Evolutionary conservation across 2,113 vertebrate species (phyloP).

Genomic region (Cynopterus brachyotis): DNA sequence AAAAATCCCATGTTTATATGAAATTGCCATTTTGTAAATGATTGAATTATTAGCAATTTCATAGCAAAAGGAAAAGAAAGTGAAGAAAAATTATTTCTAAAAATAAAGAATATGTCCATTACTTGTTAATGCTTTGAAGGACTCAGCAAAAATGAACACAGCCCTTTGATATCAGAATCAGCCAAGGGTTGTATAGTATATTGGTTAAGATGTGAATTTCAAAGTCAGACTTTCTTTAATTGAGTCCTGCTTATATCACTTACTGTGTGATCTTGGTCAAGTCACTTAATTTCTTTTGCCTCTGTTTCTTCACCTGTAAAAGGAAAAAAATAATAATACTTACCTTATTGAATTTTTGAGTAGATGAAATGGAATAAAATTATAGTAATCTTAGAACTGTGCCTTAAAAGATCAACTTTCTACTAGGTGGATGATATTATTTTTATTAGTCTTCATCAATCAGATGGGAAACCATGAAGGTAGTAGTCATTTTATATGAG

Average conservation of each 20-base stretch:
- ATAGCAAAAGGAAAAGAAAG: background rate
- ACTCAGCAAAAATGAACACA: background rate
- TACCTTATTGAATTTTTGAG: background rate
- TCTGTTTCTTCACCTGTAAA: constrained; percentile 23
- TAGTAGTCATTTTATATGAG: background rate
- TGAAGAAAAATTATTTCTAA: background rate
- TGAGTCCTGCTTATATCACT: background rate
- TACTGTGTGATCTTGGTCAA: background rate
- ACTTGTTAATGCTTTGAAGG: background rate
- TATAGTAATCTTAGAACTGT: background rate
- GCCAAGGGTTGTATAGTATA: background rate
- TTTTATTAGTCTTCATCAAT: background rate
- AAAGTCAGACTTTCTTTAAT: background rate
- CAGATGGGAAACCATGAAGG: background rate
- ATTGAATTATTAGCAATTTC: background rate
- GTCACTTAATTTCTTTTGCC: background rate
- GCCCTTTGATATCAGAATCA: background rate
- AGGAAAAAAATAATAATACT: background rate
- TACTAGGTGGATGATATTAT: background rate
- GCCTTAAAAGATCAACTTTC: background rate
- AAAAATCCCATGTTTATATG: background rate
- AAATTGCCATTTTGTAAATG: background rate
- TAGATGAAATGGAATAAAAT: background rate
- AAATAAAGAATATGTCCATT: background rate
- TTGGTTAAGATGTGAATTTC: background rate